A percentile compares a stretch with the other conserved stretches of the same genome.
Conservation (phyloP, 2,113 vertebrate species). For the Cyprinodon brontotheroides region DNA sequence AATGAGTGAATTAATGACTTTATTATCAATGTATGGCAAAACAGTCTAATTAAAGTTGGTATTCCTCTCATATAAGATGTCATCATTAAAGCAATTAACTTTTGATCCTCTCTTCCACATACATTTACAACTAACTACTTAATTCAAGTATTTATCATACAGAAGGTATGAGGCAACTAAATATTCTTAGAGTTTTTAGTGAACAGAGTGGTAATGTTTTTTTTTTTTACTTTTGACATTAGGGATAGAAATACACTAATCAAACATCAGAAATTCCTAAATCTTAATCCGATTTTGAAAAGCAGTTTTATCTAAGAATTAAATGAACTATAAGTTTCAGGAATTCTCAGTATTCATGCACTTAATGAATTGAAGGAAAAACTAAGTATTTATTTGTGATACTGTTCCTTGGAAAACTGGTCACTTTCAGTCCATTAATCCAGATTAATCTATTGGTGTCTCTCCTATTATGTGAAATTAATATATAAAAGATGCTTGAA, state of each 20-base stretch:
- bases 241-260: too few species aligned
- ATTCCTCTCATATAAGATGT: too few species aligned
- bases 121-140: not conserved
- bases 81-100: not conserved
- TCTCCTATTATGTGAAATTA: slow-evolving; percentile 17
- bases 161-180: not conserved
- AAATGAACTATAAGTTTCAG: not conserved
- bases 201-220: too few species aligned
- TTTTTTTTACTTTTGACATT: too few species aligned
- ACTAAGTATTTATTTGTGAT: not conserved
- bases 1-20: too few species aligned
- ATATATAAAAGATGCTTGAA: slow-evolving; percentile 33
- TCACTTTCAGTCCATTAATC: not conserved
- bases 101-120: not conserved
- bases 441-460: not conserved
- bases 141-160: not conserved
- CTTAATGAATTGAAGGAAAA: not conserved
- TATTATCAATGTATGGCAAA: too few species aligned
- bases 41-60: too few species aligned
- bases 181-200: too few species aligned
- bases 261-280: too few species aligned
- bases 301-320: not conserved
- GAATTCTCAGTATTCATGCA: not conserved
- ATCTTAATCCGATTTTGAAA: not conserved
- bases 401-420: not conserved